Percentiles rank a stretch among this genome's conserved stretches.
phyloP scores from a whole-genome alignment of 1,140 invertebrate genomes.

The Papilio helenus region DNA sequence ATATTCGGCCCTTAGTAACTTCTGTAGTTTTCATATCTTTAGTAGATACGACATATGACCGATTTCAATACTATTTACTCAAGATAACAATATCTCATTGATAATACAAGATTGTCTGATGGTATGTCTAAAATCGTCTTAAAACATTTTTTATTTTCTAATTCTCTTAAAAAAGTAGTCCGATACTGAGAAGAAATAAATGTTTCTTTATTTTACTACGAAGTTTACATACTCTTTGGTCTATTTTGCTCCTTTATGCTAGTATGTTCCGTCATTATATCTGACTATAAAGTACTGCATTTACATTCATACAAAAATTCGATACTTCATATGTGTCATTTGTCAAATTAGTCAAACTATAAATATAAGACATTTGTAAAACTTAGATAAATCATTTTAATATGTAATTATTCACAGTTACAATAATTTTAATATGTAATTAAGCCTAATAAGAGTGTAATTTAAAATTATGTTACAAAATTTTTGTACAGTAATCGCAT shows the following conservation, averaged over 20 bases:
- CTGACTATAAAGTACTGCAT: too few relatives aligned
- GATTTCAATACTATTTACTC: not conserved
- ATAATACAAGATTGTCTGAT: not conserved
- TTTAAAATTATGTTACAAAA: not conserved
- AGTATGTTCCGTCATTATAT: too few relatives aligned
- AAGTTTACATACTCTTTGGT: too few relatives aligned
- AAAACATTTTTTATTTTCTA: not conserved
- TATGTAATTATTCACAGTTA: not conserved
- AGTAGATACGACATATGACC: not conserved
- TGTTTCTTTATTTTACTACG: too few relatives aligned
- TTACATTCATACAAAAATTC: too few relatives aligned
- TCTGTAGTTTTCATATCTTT: not conserved
- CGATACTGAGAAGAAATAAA: too few relatives aligned
- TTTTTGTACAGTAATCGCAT: constrained; percentile 23
- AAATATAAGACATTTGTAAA: too few relatives aligned
- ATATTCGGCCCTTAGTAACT: not conserved
- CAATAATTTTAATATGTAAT: not conserved
- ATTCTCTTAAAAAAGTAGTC: too few relatives aligned
- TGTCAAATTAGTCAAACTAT: too few relatives aligned
- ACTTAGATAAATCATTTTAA: too few relatives aligned
- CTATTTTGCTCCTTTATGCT: too few relatives aligned
- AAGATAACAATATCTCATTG: constrained; percentile 10
- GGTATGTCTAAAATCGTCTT: not conserved
- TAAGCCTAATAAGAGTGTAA: not conserved
- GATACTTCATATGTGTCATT: too few relatives aligned